Percentiles rank a stretch among this genome's conserved stretches.
phyloP scores from a whole-genome alignment of 2,113 vertebrate genomes.

The Peromyscus polionotus region DNA sequence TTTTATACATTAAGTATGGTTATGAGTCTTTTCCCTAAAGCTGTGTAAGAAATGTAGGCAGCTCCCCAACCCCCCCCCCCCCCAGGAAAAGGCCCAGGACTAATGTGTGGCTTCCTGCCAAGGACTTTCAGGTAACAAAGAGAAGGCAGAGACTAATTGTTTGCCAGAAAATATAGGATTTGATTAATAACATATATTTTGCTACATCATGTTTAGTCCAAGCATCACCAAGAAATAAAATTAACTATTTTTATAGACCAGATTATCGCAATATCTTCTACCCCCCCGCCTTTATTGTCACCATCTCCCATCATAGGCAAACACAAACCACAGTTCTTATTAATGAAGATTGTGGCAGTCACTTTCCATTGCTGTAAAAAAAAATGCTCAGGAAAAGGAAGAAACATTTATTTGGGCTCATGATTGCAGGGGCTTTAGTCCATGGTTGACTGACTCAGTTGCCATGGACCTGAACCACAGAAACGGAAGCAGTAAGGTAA shows the following conservation, averaged over 20 bases:
- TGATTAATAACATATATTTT: not conserved
- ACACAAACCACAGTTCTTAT: not conserved
- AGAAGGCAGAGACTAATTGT: not conserved
- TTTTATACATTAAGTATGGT: conserved; percentile 78
- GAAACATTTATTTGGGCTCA: not conserved
- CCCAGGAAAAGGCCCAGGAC: not conserved
- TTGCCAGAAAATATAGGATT: not conserved
- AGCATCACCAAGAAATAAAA: not conserved
- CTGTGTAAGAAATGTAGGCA: conserved; percentile 45
- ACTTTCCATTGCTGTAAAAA: not conserved
- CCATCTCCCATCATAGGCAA: not conserved
- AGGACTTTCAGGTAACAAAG: conserved; percentile 56
- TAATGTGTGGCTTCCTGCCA: conserved; percentile 25
- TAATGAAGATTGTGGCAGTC: not conserved
- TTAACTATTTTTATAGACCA: not conserved
- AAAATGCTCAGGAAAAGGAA: not conserved
- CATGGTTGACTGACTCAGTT: not conserved
- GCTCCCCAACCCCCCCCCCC: not conserved
- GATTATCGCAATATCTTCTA: not conserved
- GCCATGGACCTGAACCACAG: no score
- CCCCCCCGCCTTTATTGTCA: not conserved
- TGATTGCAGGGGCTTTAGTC: not conserved
- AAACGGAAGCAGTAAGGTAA: not conserved
- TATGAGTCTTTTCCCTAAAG: conserved; percentile 71
- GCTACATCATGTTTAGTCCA: not conserved